Conservation (phyloP, 2,888 invertebrate species). For the Nemotelus nigrinus region DNA sequence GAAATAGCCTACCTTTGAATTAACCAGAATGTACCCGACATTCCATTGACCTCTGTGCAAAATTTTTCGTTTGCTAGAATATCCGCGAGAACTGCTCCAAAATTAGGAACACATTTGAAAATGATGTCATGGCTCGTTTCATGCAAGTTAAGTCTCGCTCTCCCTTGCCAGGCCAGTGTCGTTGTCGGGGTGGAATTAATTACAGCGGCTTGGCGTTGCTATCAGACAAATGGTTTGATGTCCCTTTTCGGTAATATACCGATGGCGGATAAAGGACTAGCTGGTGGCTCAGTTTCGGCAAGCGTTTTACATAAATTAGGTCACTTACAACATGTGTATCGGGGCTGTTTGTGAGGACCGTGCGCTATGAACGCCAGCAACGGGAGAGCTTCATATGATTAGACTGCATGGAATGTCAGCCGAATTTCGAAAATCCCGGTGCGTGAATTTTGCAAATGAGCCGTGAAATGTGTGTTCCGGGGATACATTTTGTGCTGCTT, state of each 20-base stretch:
- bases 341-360: background rate
- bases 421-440: background rate
- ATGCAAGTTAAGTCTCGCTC: slow-evolving; percentile 3
- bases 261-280: background rate
- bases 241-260: slow-evolving; percentile 11
- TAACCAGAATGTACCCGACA: no score
- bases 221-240: slow-evolving; percentile 1
- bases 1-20: no score
- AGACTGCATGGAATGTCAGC: background rate
- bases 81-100: slow-evolving; percentile 1
- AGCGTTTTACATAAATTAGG: slow-evolving; percentile 32
- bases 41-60: background rate
- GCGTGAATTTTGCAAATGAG: background rate
- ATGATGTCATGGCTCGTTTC: slow-evolving; percentile 31
- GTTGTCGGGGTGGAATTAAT: slow-evolving; percentile 26
- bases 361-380: no score
- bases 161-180: background rate
- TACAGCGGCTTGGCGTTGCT: slow-evolving; percentile 5
- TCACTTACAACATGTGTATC: background rate
- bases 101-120: slow-evolving; percentile 17
- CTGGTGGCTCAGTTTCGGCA: background rate
- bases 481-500: background rate
- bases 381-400: no score
- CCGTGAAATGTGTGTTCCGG: background rate
- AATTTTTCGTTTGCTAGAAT: background rate